Percentiles rank a stretch among this genome's conserved stretches.
phyloP scores from a whole-genome alignment of 1,140 invertebrate genomes.

The Drosophila paulistorum region DNA sequence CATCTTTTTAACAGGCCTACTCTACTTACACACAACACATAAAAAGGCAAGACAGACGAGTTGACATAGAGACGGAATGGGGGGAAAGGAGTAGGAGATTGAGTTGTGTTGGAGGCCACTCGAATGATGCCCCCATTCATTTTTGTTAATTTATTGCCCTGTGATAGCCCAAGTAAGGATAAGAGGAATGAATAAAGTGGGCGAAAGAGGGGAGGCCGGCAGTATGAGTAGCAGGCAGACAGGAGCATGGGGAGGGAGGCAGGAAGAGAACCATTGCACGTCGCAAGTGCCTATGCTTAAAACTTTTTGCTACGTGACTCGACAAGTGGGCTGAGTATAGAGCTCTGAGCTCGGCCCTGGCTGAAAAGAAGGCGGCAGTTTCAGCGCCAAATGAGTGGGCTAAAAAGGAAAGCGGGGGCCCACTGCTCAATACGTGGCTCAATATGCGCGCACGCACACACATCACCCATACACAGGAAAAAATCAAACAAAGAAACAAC shows the following conservation, averaged over 20 bases:
- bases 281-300: constrained; percentile 79
- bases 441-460: constrained; percentile 73
- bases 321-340: constrained; percentile 56
- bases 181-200: constrained; percentile 6
- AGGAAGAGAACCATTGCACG: constrained; percentile 60
- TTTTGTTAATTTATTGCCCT: constrained; percentile 77
- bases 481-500: neutral
- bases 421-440: constrained; percentile 71
- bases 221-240: neutral
- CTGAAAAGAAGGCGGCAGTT: constrained; percentile 9
- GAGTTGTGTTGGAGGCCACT: constrained; percentile 50
- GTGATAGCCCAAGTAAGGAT: constrained; percentile 61
- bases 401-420: neutral
- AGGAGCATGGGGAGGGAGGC: neutral
- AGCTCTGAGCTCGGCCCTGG: neutral
- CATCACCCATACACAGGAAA: constrained; percentile 11
- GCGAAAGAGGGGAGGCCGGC: neutral
- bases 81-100: constrained; percentile 28
- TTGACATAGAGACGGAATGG: neutral
- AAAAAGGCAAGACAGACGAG: constrained; percentile 34
- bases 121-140: constrained; percentile 58
- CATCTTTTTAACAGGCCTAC: constrained; percentile 40
- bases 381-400: constrained; percentile 10
- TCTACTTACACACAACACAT: constrained; percentile 52
- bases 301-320: constrained; percentile 80